Percentiles rank a stretch among this genome's conserved stretches.
phyloP scores from a whole-genome alignment of 2,797 vertebrate genomes.

The Pangasius sanitwongsei region DNA sequence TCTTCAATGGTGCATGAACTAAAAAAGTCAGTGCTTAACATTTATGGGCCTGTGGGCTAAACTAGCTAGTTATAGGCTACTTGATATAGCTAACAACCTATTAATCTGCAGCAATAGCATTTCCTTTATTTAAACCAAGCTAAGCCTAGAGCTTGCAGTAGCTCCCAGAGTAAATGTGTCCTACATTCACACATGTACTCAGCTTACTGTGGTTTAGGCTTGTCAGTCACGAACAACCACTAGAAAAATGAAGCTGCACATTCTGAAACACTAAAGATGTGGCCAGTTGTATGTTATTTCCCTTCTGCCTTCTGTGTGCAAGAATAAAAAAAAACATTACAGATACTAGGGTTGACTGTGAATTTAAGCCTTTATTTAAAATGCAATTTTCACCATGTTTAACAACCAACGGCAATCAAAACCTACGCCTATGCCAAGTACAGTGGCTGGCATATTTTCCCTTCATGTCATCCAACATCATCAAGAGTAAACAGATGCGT shows the following conservation, averaged over 20 bases:
- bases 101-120: not conserved
- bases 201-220: constrained; percentile 27
- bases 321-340: constrained; percentile 3
- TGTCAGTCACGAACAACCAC: constrained; percentile 19
- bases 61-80: not conserved
- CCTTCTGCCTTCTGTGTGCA: constrained; percentile 3
- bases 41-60: not conserved
- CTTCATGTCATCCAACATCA: not conserved
- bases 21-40: not conserved
- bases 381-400: not conserved
- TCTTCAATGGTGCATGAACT: not conserved
- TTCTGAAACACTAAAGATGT: constrained; percentile 25
- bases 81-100: not conserved
- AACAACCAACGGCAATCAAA: not conserved
- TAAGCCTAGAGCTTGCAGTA: not conserved
- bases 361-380: not conserved
- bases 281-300: not conserved
- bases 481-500: not conserved
- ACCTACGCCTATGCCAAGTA: not conserved
- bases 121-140: not conserved
- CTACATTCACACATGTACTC: constrained; percentile 6
- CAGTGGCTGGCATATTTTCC: not conserved
- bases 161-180: constrained; percentile 6
- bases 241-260: constrained; percentile 38
- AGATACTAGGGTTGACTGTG: not conserved